Conservation (phyloP, 1,140 invertebrate species). For the Vanessa tameamea region DNA sequence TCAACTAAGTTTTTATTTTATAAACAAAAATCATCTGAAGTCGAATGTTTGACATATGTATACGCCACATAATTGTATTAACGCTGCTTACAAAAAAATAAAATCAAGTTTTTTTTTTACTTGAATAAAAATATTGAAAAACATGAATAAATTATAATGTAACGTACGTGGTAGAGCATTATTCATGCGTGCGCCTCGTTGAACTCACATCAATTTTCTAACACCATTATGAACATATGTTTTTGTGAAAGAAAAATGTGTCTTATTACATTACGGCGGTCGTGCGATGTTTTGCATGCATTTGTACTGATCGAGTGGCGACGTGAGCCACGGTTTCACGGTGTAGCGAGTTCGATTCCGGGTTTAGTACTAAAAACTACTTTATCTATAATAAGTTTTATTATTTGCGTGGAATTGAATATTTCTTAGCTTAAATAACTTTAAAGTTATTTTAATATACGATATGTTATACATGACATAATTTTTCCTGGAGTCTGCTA, state of each 20-base stretch:
- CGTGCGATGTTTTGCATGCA: slow-evolving; percentile 59
- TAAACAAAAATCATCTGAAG: no score
- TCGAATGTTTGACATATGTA: no score
- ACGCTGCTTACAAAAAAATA: no score
- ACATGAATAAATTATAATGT: neutral
- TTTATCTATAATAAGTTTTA: slow-evolving; percentile 5
- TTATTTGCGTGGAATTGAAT: no score
- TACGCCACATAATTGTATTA: no score
- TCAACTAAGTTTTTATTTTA: no score
- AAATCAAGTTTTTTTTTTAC: no score
- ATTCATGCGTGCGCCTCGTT: slow-evolving; percentile 16
- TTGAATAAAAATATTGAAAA: no score
- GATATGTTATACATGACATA: no score
- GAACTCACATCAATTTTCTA: slow-evolving; percentile 69
- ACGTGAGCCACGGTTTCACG: slow-evolving; percentile 44
- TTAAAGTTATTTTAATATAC: no score
- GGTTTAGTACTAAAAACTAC: slow-evolving; percentile 9
- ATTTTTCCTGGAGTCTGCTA: no score
- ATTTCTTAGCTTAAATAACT: no score
- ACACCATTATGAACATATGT: slow-evolving; percentile 68
- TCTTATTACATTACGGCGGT: slow-evolving; percentile 72
- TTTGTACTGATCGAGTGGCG: slow-evolving; percentile 48
- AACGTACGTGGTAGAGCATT: slow-evolving; percentile 43
- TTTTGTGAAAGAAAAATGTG: slow-evolving; percentile 75
- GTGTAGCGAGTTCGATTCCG: slow-evolving; percentile 23